Evolutionary conservation across 1,140 invertebrate species (phyloP), one percentile per base, ranked within the genome.

Genomic region (Dolichoris vasculosae): DNA sequence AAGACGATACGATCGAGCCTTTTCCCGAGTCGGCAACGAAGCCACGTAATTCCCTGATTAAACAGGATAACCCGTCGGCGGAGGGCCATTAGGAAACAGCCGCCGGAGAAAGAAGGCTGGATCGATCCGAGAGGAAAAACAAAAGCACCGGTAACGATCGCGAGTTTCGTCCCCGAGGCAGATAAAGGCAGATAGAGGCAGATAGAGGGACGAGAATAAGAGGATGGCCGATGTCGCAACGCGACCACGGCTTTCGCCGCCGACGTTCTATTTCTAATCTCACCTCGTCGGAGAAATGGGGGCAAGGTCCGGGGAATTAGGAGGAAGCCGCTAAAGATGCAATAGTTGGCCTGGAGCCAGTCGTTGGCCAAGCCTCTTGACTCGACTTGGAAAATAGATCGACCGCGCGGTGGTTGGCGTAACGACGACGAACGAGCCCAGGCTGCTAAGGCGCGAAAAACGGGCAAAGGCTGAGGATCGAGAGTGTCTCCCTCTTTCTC

Each of bases 271-370:
- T 92, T 92, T 92, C 89, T 88, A 90, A 90, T 89, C 88, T 90
- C 86, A 88, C 88, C 89, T 90, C 90, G 87, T 55, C 86, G 87
- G 92, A 91, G 92, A 93, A 93, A 93, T 93, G 92, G 91, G 93
- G 93, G 92, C 92, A 93, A 93, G 93, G 93, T 93, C 90, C 92
- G 90, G 46, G 88, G 90, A 93, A 92, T 93, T 92, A 92, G 91
- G 92, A 93, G 91, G 92, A 92, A 89, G 89, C 89, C 90, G 90
- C 91, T 92, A 92, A 93, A 67, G 91, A 90, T 92, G 91, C 91
- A 92, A 91, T 92, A 90, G 88, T 88, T 93, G 92, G 92, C 91
- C 88, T 85, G 87, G 81, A 86, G 92, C 92, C 92, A 93, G 76
- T 23, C 86, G 87, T 91, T 90, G 88, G 90, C 90, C 89, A 91